These are phyloP conservation scores for Sigmodon hispidus DNA, from an alignment of 2,113 vertebrate genomes.

Conservation along the genomic window DNA sequence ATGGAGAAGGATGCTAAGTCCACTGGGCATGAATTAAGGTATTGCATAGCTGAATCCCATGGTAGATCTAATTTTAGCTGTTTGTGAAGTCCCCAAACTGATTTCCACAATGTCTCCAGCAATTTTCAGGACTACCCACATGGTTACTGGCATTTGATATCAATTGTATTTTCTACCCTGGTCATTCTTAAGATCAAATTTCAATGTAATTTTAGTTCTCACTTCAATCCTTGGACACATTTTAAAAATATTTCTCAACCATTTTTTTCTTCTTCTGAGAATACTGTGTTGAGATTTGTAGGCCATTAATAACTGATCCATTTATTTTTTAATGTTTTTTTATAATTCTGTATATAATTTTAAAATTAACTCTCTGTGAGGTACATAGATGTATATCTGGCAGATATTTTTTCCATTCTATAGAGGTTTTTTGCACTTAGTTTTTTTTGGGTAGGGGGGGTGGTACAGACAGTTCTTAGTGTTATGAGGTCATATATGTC, in stretches of 20 bases:
- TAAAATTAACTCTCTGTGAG: neutral
- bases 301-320: neutral
- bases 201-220: neutral
- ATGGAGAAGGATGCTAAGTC: neutral
- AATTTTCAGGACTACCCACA: neutral
- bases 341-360: neutral
- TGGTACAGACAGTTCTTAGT: neutral
- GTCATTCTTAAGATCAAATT: neutral
- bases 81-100: neutral
- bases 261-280: neutral
- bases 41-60: neutral
- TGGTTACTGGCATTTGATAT: neutral
- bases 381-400: neutral
- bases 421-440: neutral
- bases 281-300: neutral
- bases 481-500: neutral
- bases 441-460: too few species aligned
- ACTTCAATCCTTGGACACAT: neutral
- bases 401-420: neutral
- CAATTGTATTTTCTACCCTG: neutral
- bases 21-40: neutral
- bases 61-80: neutral
- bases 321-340: neutral
- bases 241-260: neutral
- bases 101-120: neutral